Evolutionary conservation across 2,797 vertebrate species (phyloP).

Genomic region (Sparidentex hasta): DNA sequence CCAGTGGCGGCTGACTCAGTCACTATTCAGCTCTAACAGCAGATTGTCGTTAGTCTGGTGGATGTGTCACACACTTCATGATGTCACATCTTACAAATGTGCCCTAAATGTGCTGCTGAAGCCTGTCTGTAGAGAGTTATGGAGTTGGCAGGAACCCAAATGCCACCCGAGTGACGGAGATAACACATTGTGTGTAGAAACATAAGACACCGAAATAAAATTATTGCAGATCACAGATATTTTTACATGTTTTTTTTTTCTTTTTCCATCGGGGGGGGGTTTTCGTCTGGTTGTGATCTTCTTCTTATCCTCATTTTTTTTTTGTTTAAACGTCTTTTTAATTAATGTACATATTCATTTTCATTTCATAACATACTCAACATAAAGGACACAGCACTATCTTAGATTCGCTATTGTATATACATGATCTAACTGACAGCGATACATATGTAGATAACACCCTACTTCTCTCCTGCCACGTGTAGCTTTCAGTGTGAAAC

Average conservation of each 20-base stretch:
- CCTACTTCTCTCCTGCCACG: slow-evolving; percentile 45
- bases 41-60: slow-evolving; percentile 60
- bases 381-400: slow-evolving; percentile 86
- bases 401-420: slow-evolving; percentile 83
- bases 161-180: slow-evolving; percentile 55
- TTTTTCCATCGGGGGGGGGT: slow-evolving; percentile 63
- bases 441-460: slow-evolving; percentile 78
- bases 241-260: slow-evolving; percentile 50
- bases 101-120: slow-evolving; percentile 71
- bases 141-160: slow-evolving; percentile 52
- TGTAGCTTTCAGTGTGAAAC: slow-evolving; percentile 63
- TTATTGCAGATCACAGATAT: slow-evolving; percentile 76
- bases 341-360: slow-evolving; percentile 83
- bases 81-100: slow-evolving; percentile 71
- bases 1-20: slow-evolving; percentile 63
- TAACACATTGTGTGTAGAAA: slow-evolving; percentile 65
- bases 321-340: slow-evolving; percentile 61
- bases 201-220: slow-evolving; percentile 75
- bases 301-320: slow-evolving; percentile 17
- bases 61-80: slow-evolving; percentile 55
- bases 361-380: slow-evolving; percentile 84
- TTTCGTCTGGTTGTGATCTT: slow-evolving; percentile 68
- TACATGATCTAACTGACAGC: slow-evolving; percentile 86
- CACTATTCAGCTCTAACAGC: slow-evolving; percentile 71
- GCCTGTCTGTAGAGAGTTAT: slow-evolving; percentile 49